Conservation (phyloP, 2,113 vertebrate genomes). For the Python bivittatus region DNA sequence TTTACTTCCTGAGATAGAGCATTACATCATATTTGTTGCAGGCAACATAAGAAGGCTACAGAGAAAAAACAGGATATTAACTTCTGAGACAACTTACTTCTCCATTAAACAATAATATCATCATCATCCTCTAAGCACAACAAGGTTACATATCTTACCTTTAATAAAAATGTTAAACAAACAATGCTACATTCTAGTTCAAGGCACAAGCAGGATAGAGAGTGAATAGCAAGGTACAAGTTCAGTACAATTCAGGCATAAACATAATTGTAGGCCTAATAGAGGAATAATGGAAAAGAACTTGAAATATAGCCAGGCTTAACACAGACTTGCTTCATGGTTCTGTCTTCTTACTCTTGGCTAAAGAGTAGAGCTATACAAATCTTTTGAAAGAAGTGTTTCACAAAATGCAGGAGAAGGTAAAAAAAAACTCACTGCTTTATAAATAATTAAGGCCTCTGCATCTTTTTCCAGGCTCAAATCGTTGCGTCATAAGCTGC, state of each 20-base stretch:
- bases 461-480: not conserved
- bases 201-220: not conserved
- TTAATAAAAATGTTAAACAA: not conserved
- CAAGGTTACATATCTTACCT: not conserved
- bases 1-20: not conserved
- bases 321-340: not conserved
- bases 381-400: not conserved
- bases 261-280: not conserved
- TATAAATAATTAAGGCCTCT: not conserved
- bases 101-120: not conserved
- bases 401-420: not conserved
- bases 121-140: not conserved
- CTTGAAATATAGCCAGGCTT: not conserved
- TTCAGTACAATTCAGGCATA: not conserved
- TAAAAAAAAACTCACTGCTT: not conserved
- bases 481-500: not conserved
- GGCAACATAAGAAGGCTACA: not conserved
- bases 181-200: not conserved
- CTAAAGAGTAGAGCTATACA: not conserved
- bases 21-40: not conserved
- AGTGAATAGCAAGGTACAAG: not conserved
- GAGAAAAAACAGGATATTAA: not conserved
- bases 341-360: not conserved
- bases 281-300: not conserved
- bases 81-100: not conserved